phyloP scores from a whole-genome alignment of 2,113 vertebrate species.

The Stictonetta naevosa region DNA sequence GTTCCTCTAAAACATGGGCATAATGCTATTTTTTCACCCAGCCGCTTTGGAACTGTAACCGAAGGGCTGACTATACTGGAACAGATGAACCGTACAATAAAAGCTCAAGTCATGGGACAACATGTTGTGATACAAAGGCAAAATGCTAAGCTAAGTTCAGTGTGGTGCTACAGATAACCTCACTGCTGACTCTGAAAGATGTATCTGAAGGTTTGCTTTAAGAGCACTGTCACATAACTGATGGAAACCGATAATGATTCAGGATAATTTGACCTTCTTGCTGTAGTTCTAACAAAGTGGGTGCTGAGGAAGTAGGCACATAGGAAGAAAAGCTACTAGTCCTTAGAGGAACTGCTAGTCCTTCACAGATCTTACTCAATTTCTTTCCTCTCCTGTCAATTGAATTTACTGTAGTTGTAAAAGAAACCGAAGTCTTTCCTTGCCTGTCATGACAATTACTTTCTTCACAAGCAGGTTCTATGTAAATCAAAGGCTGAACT shows the following conservation, averaged over 20 bases:
- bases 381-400: background rate
- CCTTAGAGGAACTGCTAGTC: conserved; percentile 67
- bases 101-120: background rate
- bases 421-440: too few species aligned
- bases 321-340: conserved; percentile 83
- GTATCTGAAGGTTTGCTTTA: background rate
- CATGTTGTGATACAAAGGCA: background rate
- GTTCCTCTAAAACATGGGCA: background rate
- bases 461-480: conserved; percentile 82
- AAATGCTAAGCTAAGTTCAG: conserved; percentile 21
- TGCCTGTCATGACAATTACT: conserved; percentile 50
- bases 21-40: background rate
- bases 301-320: conserved; percentile 80
- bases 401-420: too few species aligned
- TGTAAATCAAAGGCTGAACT: conserved; percentile 77
- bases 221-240: background rate
- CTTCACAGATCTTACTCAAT: background rate
- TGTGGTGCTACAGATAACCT: background rate
- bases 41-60: background rate
- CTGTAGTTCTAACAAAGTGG: conserved; percentile 75
- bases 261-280: background rate
- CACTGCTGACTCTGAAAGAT: background rate
- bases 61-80: background rate
- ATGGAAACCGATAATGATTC: background rate
- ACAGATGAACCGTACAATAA: background rate